Evolutionary conservation across 2,113 vertebrate species (phyloP), one percentile per base, ranked within the genome.

Genomic region (Chamaetylas fuelleborni): DNA sequence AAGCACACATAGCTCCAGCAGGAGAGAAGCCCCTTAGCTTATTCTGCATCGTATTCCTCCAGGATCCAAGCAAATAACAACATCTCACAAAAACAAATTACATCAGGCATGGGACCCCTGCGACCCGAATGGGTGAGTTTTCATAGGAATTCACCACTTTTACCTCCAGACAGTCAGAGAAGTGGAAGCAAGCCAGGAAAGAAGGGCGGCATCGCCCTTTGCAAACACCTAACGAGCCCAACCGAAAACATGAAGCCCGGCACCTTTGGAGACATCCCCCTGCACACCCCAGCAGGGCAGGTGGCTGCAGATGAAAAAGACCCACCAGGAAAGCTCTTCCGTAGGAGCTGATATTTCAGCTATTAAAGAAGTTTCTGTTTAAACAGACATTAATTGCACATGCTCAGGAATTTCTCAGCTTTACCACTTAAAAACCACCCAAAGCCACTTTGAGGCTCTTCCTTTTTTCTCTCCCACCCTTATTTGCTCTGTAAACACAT

Each of bases 361-460:
- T 73, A 72, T 87, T 91, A 91, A 86, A 92, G 72, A 90, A 95
- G 85, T 96, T 95, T 90, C 74, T 96, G 79, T 96, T 95, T 95
- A 88, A 96, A 95, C 38, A 87, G 90, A 91, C 34, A 93, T 86
- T 95, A 91, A 95, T 74, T 81, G 77, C 42, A 47, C 5, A 73
- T 28, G 53, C 71, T 88, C 58, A 74, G 78, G 79, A 93, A 91
- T 93, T 92, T 91, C 67, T 91, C 56, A 28, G 73, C 23, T 93
- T 93, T 73, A 80, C 87, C 94, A 90, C 94, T 94, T 90, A 76
- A 90, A 96, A 95, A 93, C 25, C 64, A 79, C 47, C 87, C 67
- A 82, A 90, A 96, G 79, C 85, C 81, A 90, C 89, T 95, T 73
- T 9, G 47, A 95, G 93, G 74, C 51, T 94, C 93, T 95, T 91